Percentiles rank a stretch among this genome's conserved stretches.
Evolutionary conservation across 2,888 invertebrate species (phyloP).

Genomic region (Lasius platythorax): DNA sequence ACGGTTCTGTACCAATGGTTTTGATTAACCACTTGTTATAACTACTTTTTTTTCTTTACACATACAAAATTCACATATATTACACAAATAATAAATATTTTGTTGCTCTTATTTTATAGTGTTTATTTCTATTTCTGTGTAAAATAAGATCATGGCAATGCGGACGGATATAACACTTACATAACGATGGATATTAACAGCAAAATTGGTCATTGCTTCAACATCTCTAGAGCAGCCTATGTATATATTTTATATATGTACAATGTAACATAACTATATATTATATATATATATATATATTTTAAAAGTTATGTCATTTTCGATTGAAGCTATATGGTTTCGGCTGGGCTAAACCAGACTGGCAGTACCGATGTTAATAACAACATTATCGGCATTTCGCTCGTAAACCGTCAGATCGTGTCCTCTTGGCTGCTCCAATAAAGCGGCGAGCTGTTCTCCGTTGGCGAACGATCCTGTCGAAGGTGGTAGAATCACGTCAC

Average conservation of each 20-base stretch:
- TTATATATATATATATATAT: background rate
- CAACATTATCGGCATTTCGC: conserved; percentile 79
- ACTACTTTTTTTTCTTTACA: conserved; percentile 16
- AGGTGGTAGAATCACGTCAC: conserved; percentile 80
- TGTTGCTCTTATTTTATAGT: conserved; percentile 13
- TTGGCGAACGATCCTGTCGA: conserved; percentile 76
- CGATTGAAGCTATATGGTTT: background rate
- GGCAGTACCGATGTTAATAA: conserved; percentile 88
- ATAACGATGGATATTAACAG: conserved; percentile 13
- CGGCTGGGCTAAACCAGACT: conserved; percentile 88
- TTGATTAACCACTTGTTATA: conserved; percentile 26
- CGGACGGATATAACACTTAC: conserved; percentile 39
- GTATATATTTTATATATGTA: conserved; percentile 24
- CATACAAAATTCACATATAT: conserved; percentile 58
- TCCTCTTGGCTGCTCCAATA: conserved; percentile 80
- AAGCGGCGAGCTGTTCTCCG: conserved; percentile 79
- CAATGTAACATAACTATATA: background rate
- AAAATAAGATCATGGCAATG: conserved; percentile 42
- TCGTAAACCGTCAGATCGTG: conserved; percentile 82
- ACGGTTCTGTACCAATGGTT: background rate
- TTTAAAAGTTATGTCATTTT: background rate
- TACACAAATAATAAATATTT: conserved; percentile 37
- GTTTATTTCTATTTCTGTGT: conserved; percentile 17
- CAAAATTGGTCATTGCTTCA: background rate
- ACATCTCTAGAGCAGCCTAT: conserved; percentile 9